Conservation (phyloP, 2,888 invertebrate species). For the Pteria penguin region DNA sequence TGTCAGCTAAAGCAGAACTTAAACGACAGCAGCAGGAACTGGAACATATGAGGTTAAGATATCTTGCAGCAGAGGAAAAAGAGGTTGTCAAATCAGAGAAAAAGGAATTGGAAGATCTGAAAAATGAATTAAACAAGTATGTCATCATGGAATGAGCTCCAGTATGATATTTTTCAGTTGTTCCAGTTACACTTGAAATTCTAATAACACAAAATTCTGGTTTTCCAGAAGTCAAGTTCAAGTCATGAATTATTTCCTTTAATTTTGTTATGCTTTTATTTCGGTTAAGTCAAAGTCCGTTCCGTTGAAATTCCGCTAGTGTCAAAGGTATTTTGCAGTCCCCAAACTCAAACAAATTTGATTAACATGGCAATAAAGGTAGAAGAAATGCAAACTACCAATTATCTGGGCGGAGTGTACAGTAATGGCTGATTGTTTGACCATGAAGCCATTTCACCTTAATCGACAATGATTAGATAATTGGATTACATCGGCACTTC, state of each 20-base stretch:
- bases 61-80: slow-evolving; percentile 79
- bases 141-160: background rate
- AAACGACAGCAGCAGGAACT: slow-evolving; percentile 77
- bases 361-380: too few species aligned
- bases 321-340: too few species aligned
- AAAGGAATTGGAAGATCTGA: slow-evolving; percentile 77
- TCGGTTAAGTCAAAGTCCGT: background rate
- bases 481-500: too few species aligned
- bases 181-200: background rate
- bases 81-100: slow-evolving; percentile 77
- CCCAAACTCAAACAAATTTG: too few species aligned
- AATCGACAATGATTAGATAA: too few species aligned
- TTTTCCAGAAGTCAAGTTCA: background rate
- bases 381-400: too few species aligned
- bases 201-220: background rate
- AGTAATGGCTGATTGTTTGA: too few species aligned
- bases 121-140: slow-evolving; percentile 78
- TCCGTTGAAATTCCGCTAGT: background rate
- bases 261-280: too few species aligned
- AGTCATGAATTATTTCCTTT: background rate
- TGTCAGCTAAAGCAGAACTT: slow-evolving; percentile 73
- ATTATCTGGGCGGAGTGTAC: too few species aligned
- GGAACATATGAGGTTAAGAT: slow-evolving; percentile 79
- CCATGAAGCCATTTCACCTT: too few species aligned
- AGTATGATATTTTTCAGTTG: background rate